Conservation (phyloP, 2,113 vertebrate species). For the Tachuris rubrigastra region DNA sequence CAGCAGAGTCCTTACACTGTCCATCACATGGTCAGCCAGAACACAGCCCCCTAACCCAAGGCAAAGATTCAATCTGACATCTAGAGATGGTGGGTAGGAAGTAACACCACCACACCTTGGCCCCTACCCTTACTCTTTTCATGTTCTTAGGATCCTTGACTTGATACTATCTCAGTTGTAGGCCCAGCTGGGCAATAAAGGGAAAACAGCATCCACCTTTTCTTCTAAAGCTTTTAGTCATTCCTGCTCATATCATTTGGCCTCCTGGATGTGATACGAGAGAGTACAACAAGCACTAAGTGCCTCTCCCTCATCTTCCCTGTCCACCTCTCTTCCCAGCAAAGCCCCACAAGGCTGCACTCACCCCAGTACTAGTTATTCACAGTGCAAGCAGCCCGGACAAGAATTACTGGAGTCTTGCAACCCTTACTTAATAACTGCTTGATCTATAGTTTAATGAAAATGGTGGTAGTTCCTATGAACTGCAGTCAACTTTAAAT, state of each 20-base stretch:
- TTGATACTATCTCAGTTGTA: background rate
- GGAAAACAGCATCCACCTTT: background rate
- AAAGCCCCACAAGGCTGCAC: background rate
- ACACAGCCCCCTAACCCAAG: background rate
- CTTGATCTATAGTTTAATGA: constrained; percentile 16
- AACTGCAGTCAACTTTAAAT: background rate
- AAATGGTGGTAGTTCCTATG: background rate
- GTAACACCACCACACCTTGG: background rate
- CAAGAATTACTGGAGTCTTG: background rate
- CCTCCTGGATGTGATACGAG: background rate
- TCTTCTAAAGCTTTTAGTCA: background rate
- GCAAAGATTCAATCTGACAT: background rate
- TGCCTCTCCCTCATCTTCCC: background rate
- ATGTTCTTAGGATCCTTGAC: background rate
- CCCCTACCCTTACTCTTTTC: background rate
- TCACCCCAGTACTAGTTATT: too few species aligned
- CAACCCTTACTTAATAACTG: constrained; percentile 4
- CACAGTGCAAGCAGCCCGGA: background rate
- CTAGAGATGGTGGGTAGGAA: rapidly evolving
- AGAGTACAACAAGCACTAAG: background rate
- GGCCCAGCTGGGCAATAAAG: background rate
- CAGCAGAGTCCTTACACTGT: background rate
- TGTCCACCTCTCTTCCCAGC: background rate
- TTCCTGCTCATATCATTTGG: background rate
- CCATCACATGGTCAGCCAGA: background rate